Conservation (phyloP, 2,797 vertebrate genomes). For the Hipposideros larvatus region DNA sequence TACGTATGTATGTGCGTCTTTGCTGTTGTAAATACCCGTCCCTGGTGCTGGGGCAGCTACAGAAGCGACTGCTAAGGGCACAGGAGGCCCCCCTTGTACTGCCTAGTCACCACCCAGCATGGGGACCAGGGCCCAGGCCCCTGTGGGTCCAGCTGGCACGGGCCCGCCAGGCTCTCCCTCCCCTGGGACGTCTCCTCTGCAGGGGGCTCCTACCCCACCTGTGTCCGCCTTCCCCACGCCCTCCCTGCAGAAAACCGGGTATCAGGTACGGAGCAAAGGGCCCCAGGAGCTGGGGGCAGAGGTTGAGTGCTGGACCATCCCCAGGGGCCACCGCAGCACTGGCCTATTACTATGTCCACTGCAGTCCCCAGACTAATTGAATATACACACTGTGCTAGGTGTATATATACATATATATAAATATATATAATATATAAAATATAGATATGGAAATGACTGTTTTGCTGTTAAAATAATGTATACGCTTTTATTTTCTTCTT, state of each 20-base stretch:
- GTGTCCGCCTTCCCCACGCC: neutral
- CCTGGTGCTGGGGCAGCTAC: conserved; percentile 25
- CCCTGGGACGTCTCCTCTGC: neutral
- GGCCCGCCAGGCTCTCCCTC: neutral
- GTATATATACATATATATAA: conserved; percentile 85
- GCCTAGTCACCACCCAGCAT: neutral
- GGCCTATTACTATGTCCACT: neutral
- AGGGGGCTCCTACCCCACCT: neutral
- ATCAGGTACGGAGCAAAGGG: conserved; percentile 64
- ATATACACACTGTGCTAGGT: conserved; percentile 84
- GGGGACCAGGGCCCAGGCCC: neutral
- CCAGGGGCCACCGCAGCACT: neutral
- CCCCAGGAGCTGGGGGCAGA: neutral
- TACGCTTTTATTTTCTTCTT: conserved; percentile 84
- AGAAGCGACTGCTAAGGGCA: neutral
- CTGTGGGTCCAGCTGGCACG: neutral
- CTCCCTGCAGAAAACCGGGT: conserved; percentile 18
- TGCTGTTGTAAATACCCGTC: conserved; percentile 85
- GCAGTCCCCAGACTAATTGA: conserved; percentile 46
- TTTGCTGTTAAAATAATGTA: conserved; percentile 81
- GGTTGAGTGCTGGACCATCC: neutral
- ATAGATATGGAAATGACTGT: conserved; percentile 81
- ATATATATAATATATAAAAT: conserved; percentile 86
- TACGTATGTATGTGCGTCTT: conserved; percentile 83
- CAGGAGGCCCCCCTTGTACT: neutral